phyloP scores from a whole-genome alignment of 64 coral and sea anemone species.

The Dendronephthya gigantea region DNA sequence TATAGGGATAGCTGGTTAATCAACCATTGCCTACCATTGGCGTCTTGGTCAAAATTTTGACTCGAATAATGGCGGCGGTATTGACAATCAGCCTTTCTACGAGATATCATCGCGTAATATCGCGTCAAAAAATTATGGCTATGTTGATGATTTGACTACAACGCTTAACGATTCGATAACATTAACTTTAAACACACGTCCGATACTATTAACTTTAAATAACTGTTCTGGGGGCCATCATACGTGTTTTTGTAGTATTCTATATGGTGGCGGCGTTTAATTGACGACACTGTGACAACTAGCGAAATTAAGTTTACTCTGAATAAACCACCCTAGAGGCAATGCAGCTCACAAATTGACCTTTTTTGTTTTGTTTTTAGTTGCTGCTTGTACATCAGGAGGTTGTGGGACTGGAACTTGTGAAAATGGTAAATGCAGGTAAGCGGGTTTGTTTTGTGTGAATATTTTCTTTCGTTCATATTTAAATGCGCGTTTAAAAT shows the following conservation, averaged over 20 bases:
- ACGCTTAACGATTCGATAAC: neutral
- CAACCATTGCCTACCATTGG: too few relatives aligned
- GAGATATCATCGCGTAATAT: too few relatives aligned
- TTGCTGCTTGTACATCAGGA: neutral
- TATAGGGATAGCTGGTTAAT: neutral
- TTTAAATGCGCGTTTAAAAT: neutral
- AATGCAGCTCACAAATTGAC: neutral
- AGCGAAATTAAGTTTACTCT: neutral
- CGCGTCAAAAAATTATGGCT: too few relatives aligned
- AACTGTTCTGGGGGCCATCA: neutral
- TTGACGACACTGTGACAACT: neutral
- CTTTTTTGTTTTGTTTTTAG: neutral
- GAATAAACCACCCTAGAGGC: neutral
- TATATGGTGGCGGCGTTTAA: neutral
- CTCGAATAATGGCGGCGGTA: too few relatives aligned
- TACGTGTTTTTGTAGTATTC: neutral
- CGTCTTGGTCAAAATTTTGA: too few relatives aligned
- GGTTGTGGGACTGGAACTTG: neutral
- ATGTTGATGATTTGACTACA: neutral
- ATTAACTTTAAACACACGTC: neutral
- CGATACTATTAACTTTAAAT: neutral
- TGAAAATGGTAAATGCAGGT: neutral
- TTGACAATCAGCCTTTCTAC: too few relatives aligned
- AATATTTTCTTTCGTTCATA: neutral
- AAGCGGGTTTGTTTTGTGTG: neutral